These are phyloP conservation scores for Lasioglossum figueresi DNA, from an alignment of 2,888 invertebrate genomes.

Conservation along the genomic window DNA sequence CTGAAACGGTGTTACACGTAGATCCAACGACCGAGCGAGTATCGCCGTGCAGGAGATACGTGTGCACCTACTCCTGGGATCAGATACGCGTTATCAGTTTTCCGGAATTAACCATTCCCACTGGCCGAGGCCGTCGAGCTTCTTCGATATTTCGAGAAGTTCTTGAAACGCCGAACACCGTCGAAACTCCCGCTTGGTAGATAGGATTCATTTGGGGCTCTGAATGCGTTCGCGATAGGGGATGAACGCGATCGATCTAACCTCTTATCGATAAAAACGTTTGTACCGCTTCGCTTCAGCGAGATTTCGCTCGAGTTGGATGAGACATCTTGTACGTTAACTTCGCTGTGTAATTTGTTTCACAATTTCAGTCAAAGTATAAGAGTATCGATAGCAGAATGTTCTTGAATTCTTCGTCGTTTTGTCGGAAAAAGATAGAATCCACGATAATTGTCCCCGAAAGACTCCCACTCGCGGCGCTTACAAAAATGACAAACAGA, in stretches of 20 bases:
- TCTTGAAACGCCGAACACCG: conserved; percentile 27
- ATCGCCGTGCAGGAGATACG: conserved; percentile 40
- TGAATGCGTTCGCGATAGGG: neutral
- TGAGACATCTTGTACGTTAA: neutral
- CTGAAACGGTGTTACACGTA: conserved; percentile 51
- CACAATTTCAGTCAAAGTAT: neutral
- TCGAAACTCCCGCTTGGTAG: conserved; percentile 12
- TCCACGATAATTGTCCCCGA: neutral
- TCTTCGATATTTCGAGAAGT: conserved; percentile 45
- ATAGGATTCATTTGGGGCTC: conserved; percentile 2
- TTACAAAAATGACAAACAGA: neutral
- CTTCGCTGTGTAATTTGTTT: neutral
- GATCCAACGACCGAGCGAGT: conserved; percentile 2
- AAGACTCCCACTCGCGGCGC: neutral
- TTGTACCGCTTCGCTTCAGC: neutral
- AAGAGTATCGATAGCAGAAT: neutral
- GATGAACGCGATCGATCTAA: neutral
- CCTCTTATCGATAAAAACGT: neutral
- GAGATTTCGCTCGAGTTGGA: neutral
- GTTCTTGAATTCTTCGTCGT: neutral
- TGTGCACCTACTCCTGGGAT: conserved; percentile 43
- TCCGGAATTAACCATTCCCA: conserved; percentile 48
- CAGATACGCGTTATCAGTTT: conserved; percentile 57
- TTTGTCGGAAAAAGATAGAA: neutral
- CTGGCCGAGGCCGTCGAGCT: conserved; percentile 24